Evolutionary conservation across 2,797 vertebrate genomes (phyloP).

Genomic region (Anomalospiza imberbis): DNA sequence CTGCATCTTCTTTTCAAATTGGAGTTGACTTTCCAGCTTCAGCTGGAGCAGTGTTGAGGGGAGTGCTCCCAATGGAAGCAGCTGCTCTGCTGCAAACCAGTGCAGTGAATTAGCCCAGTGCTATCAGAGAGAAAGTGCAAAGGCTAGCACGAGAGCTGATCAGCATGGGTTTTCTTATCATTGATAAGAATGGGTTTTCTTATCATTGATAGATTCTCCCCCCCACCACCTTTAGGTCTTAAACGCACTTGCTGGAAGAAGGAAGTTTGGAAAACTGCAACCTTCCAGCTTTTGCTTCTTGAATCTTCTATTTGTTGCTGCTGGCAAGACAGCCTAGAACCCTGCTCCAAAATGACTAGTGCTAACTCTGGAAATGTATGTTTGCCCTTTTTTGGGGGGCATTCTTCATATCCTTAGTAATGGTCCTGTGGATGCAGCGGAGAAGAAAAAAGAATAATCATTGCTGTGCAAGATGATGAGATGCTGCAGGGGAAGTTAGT

Average conservation of each 20-base stretch:
- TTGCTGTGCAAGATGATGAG: neutral
- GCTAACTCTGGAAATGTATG: neutral
- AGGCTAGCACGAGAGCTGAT: neutral
- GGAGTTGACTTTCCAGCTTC: neutral
- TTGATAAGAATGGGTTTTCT: neutral
- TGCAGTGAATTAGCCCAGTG: neutral
- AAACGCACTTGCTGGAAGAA: neutral
- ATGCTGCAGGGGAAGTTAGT: neutral
- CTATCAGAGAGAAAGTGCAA: neutral
- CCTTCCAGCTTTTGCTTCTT: neutral
- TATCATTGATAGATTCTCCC: neutral
- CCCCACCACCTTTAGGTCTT: neutral
- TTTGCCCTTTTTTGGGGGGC: neutral
- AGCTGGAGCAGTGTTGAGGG: neutral
- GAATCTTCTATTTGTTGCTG: neutral
- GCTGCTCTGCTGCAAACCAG: neutral
- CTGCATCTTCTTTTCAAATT: neutral
- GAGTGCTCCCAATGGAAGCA: neutral
- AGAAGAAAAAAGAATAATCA: neutral
- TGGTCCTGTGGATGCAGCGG: neutral
- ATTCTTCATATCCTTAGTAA: neutral
- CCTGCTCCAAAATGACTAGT: neutral
- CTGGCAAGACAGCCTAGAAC: neutral
- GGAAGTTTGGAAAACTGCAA: neutral
- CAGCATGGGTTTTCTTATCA: neutral